Evolutionary conservation across 2,888 invertebrate genomes (phyloP).

Genomic region (Neoitamus cyanurus): DNA sequence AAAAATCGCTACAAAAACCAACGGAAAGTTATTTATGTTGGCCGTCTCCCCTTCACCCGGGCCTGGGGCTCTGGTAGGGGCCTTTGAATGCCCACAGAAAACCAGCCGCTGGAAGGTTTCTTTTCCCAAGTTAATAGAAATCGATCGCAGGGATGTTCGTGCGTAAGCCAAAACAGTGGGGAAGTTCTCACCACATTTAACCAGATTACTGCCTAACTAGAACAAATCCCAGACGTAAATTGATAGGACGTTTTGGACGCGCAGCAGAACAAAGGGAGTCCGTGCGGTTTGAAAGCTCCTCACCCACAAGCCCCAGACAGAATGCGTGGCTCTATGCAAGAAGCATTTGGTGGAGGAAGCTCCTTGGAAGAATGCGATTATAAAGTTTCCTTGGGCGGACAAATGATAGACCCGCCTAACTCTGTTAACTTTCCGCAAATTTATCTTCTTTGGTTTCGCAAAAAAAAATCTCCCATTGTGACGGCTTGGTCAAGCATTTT

Average conservation of each 20-base stretch:
- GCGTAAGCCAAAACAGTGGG: slow-evolving; percentile 17
- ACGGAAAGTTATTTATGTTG: not conserved
- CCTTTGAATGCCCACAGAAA: not conserved
- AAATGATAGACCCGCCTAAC: not conserved
- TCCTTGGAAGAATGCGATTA: not conserved
- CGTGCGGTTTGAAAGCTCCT: not conserved
- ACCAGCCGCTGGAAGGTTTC: not conserved
- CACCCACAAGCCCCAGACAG: not conserved
- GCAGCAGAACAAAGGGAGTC: not conserved
- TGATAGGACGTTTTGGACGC: not conserved
- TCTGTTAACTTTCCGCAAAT: not conserved
- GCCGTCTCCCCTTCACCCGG: not conserved
- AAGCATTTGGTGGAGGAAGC: not conserved
- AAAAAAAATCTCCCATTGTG: not conserved
- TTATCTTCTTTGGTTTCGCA: not conserved
- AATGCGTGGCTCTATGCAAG: not conserved
- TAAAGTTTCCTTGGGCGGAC: not conserved
- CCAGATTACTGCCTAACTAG: slow-evolving; percentile 23
- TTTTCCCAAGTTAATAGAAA: slow-evolving; percentile 15
- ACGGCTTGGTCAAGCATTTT: not conserved
- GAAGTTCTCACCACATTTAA: slow-evolving; percentile 19
- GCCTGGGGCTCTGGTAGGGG: not conserved
- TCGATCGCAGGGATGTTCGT: slow-evolving; percentile 14
- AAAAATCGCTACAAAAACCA: not conserved
- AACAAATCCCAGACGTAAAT: slow-evolving; percentile 29